These are phyloP conservation scores for Macaca mulatta DNA, from an alignment of 2,113 vertebrate genomes.

Conservation along the genomic window DNA sequence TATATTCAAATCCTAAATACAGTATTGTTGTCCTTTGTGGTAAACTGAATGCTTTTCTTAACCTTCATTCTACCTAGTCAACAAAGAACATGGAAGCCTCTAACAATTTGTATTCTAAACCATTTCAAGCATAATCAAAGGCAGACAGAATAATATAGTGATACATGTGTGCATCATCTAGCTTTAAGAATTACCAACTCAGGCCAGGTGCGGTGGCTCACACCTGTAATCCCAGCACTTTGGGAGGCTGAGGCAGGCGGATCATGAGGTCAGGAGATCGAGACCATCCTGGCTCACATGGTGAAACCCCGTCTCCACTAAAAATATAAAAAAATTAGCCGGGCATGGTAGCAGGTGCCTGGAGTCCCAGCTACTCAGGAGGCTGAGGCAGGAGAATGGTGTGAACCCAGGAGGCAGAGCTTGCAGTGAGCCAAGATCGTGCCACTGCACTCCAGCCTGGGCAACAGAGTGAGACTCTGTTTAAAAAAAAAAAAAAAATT, in stretches of 20 bases:
- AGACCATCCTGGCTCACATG: too few species aligned
- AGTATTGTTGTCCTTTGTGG: neutral
- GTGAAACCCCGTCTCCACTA: too few species aligned
- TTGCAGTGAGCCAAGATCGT: too few species aligned
- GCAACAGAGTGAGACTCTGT: too few species aligned
- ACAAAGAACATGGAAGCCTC: neutral
- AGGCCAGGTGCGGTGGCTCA: too few species aligned
- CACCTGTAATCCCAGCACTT: too few species aligned
- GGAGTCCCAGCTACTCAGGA: too few species aligned
- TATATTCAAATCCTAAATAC: neutral
- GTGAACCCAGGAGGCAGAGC: rapidly evolving
- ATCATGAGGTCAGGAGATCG: too few species aligned
- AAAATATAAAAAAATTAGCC: too few species aligned
- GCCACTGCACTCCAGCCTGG: too few species aligned
- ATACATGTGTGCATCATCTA: neutral
- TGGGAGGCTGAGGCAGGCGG: too few species aligned
- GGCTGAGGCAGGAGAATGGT: too few species aligned
- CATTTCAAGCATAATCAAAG: neutral
- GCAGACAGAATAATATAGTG: neutral
- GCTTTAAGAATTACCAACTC: neutral
- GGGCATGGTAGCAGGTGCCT: rapidly evolving
- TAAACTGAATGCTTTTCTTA: neutral
- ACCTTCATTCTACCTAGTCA: neutral
- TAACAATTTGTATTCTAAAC: neutral
- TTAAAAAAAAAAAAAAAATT: neutral